phyloP scores from a whole-genome alignment of 2,888 invertebrate species.

The Deilephila porcellus region DNA sequence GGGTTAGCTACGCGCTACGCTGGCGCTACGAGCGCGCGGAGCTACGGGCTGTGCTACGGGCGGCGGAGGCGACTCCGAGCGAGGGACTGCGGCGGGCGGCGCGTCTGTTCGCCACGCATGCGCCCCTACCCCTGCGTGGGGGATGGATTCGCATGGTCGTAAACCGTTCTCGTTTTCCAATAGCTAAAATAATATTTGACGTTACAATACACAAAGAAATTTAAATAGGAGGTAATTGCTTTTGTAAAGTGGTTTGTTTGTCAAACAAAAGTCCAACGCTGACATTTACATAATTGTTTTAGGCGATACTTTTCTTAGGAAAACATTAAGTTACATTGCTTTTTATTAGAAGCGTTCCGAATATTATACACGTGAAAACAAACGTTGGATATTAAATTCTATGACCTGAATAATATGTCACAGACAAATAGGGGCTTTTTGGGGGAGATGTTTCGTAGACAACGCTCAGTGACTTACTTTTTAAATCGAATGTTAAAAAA shows the following conservation, averaged over 20 bases:
- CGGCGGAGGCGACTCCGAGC: slow-evolving; percentile 52
- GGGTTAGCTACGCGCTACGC: slow-evolving; percentile 53
- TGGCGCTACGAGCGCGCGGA: slow-evolving; percentile 54
- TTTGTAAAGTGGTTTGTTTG: slow-evolving; percentile 16
- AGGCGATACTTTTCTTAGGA: neutral
- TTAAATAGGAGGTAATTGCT: slow-evolving; percentile 25
- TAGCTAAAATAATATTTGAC: slow-evolving; percentile 62
- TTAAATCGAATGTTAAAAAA: too few species aligned
- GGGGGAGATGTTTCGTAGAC: too few species aligned
- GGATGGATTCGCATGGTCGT: slow-evolving; percentile 47
- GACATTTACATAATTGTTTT: slow-evolving; percentile 1
- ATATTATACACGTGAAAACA: neutral
- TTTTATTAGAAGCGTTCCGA: neutral
- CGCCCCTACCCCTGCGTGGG: slow-evolving; percentile 54
- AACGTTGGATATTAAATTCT: neutral
- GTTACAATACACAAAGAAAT: slow-evolving; percentile 25
- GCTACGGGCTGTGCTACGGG: slow-evolving; percentile 56
- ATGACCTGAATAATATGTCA: neutral
- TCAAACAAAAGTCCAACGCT: slow-evolving; percentile 1
- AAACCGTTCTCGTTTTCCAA: slow-evolving; percentile 59
- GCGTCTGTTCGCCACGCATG: slow-evolving; percentile 65
- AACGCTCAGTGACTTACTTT: too few species aligned
- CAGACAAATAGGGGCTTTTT: too few species aligned
- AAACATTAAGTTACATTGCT: neutral
- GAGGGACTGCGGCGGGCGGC: slow-evolving; percentile 71